Evolutionary conservation across 2,888 invertebrate species (phyloP), one percentile per base, ranked within the genome.

Genomic region (Cosmia trapezina): DNA sequence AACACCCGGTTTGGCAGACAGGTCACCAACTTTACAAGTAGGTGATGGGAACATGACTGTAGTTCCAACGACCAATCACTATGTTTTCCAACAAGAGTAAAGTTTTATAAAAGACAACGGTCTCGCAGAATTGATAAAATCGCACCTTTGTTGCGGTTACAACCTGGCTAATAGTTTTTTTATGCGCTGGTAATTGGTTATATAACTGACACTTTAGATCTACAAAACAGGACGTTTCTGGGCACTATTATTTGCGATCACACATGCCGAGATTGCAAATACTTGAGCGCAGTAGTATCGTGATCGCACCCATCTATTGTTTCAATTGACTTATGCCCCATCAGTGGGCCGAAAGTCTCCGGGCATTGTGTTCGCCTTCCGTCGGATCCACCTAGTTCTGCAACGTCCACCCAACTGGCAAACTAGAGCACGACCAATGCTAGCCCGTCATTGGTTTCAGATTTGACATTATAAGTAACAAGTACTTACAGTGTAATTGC

Each of bases 221-320:
- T 53, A 49, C 53, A 56, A 66, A 68, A 62, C 47, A 49, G n/a
- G 14, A 51, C 4, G 22, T 28, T 53, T 56, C 41, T 19, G 4
- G 11, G 28, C 64, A 62, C 28, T 57, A 71, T 59, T 57, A 61
- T 60, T 72, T 49, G 70, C 49, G 49, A 70, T 45, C n/a, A 57
- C 71, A 76, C 53, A 70, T 60, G 63, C 64, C 22, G 49, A 57
- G 51, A 70, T 77, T 70, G 57, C 64, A 37, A 45, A 56, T 62
- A 76, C 66, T 75, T 53, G 62, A 70, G 54, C 61, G 54, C 19
- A 66, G 76, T 53, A 76, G 62, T 73, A 75, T 64, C 60, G 80
- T 84, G 89, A 90, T 91, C 94, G 86, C 93, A 87, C 93, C 94
- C 94, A 91, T 88, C 93, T 85, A 95, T 94, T 95, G 95, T 95